Conservation (phyloP, 64 coral and sea anemone genomes). For the Porites australiensis region DNA sequence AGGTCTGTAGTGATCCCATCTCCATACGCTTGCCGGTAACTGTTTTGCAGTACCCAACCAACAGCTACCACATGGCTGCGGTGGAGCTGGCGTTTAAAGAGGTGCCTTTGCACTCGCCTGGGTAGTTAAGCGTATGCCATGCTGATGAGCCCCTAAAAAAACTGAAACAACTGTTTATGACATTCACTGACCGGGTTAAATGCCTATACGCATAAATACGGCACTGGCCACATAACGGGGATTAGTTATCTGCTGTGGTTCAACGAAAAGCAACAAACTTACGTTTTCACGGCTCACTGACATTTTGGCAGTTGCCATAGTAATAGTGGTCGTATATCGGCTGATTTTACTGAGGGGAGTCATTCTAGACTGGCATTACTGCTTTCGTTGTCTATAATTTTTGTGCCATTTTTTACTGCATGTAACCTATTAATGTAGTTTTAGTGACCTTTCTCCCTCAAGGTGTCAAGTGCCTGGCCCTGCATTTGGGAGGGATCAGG, state of each 20-base stretch:
- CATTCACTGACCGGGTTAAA: too few species aligned
- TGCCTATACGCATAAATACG: too few species aligned
- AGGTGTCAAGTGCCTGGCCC: conserved; percentile 44
- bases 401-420: background rate
- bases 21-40: too few species aligned
- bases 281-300: conserved; percentile 53
- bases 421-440: conserved; percentile 8
- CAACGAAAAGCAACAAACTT: conserved; percentile 50
- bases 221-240: too few species aligned
- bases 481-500: conserved; percentile 69
- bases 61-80: too few species aligned
- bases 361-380: conserved; percentile 57
- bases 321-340: background rate
- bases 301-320: conserved; percentile 33
- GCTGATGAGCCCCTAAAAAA: too few species aligned
- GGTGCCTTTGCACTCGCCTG: too few species aligned
- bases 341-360: conserved; percentile 2
- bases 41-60: too few species aligned
- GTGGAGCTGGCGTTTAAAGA: too few species aligned
- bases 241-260: conserved; percentile 49
- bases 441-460: conserved; percentile 41
- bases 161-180: too few species aligned
- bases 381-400: conserved; percentile 13
- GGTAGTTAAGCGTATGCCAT: too few species aligned
- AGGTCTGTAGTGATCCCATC: too few species aligned